Evolutionary conservation across 1,140 invertebrate species (phyloP).

Genomic region (Drosophila nigromelanica): DNA sequence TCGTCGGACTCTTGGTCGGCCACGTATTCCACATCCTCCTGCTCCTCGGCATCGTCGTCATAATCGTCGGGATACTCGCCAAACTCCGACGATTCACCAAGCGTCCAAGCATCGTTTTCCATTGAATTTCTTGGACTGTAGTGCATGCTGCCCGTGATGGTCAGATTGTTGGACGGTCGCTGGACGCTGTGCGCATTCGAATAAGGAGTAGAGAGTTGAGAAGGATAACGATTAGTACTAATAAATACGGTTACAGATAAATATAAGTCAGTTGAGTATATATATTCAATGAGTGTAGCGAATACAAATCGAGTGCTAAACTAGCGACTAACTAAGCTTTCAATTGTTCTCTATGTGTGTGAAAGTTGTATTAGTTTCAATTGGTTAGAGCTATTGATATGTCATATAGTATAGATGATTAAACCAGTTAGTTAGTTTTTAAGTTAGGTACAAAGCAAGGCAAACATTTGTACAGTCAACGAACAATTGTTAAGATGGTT

Average conservation of each 20-base stretch:
- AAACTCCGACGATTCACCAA: constrained; percentile 74
- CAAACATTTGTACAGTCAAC: constrained; percentile 75
- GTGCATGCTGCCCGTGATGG: constrained; percentile 61
- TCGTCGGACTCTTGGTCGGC: constrained; percentile 66
- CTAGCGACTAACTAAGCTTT: constrained; percentile 43
- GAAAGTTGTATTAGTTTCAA: constrained; percentile 22
- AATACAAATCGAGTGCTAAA: constrained; percentile 35
- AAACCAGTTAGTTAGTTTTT: constrained; percentile 36
- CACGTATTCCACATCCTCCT: constrained; percentile 38
- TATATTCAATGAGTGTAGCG: constrained; percentile 31
- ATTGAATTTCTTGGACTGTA: constrained; percentile 75
- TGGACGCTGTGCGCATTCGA: constrained; percentile 44
- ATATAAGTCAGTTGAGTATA: constrained; percentile 1
- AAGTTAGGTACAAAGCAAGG: constrained; percentile 54
- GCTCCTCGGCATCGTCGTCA: constrained; percentile 38
- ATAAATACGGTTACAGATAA: not conserved
- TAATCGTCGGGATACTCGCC: constrained; percentile 66
- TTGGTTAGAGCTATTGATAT: constrained; percentile 14
- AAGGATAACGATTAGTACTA: not conserved
- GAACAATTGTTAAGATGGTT: constrained; percentile 33
- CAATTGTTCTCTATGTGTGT: constrained; percentile 22
- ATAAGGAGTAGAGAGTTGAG: not conserved
- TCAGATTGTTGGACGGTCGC: constrained; percentile 69
- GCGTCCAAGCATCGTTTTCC: constrained; percentile 78
- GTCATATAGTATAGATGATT: constrained; percentile 1